These are phyloP conservation scores for Steinernema scapterisci DNA, from an alignment of 2,888 invertebrate genomes.

Conservation along the genomic window DNA sequence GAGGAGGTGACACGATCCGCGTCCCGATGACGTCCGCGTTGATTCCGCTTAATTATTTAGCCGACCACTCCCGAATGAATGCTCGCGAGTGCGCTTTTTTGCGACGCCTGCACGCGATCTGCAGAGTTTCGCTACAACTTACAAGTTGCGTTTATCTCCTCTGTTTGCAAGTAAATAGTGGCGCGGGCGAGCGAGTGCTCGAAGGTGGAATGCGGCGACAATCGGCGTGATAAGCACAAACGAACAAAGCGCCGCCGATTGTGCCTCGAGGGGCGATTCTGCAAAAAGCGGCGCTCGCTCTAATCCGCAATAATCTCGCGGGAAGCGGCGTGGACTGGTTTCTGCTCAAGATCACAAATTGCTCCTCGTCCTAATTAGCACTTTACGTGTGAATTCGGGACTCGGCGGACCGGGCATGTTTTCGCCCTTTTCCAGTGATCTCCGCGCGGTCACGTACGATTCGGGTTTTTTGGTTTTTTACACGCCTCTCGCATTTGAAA, in stretches of 20 bases:
- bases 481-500: too few relatives aligned
- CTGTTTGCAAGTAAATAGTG: not conserved
- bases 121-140: not conserved
- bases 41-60: not conserved
- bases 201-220: not conserved
- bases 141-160: not conserved
- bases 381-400: conserved; percentile 23
- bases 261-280: not conserved
- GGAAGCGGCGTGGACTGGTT: conserved; percentile 8
- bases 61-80: not conserved
- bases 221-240: not conserved
- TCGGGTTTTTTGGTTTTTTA: too few relatives aligned
- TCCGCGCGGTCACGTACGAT: too few relatives aligned
- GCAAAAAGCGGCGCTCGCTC: conserved; percentile 5
- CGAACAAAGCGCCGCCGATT: conserved; percentile 23
- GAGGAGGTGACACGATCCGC: not conserved
- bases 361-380: conserved; percentile 26
- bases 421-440: not conserved
- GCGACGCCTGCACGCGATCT: not conserved
- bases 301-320: not conserved
- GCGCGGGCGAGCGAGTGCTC: not conserved
- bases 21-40: not conserved
- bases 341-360: conserved; percentile 4
- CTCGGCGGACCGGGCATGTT: not conserved
- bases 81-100: not conserved